Percentiles rank a stretch among this genome's conserved stretches.
Evolutionary conservation across 2,888 invertebrate species (phyloP).

Genomic region (Hypolimnas misippus): DNA sequence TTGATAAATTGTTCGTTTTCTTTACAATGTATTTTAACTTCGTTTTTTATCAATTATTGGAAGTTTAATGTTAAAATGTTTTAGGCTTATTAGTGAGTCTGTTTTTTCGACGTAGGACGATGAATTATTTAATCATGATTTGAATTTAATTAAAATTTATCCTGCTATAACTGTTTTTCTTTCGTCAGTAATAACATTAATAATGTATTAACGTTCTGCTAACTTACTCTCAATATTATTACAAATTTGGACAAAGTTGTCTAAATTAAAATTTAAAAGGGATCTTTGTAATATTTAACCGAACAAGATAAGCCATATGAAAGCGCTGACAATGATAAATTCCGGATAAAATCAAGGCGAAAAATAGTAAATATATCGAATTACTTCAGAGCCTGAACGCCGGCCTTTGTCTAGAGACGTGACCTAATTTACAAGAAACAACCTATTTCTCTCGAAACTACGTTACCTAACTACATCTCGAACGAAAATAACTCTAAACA

Average conservation of each 20-base stretch:
- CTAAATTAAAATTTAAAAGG: background rate
- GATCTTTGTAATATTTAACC: background rate
- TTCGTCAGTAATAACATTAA: too few relatives aligned
- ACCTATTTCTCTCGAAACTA: conserved; percentile 57
- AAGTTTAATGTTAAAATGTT: background rate
- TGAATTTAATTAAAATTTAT: background rate
- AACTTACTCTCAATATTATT: too few relatives aligned
- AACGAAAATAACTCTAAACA: conserved; percentile 50
- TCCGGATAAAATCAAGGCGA: conserved; percentile 36
- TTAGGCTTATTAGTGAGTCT: background rate
- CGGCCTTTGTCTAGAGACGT: conserved; percentile 64
- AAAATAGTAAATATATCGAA: conserved; percentile 56
- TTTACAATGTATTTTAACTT: background rate
- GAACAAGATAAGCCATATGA: background rate
- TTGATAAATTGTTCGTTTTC: background rate
- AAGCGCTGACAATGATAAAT: conserved; percentile 27
- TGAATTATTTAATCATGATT: background rate
- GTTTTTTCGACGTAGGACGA: background rate
- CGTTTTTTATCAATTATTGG: background rate
- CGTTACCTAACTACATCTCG: conserved; percentile 40
- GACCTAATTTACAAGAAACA: conserved; percentile 75
- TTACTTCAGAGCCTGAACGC: conserved; percentile 59
- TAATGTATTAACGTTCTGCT: too few relatives aligned
- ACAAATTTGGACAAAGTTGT: background rate
- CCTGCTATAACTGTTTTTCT: background rate